phyloP scores from a whole-genome alignment of 2,113 vertebrate genomes.

The Alethe castanea region DNA sequence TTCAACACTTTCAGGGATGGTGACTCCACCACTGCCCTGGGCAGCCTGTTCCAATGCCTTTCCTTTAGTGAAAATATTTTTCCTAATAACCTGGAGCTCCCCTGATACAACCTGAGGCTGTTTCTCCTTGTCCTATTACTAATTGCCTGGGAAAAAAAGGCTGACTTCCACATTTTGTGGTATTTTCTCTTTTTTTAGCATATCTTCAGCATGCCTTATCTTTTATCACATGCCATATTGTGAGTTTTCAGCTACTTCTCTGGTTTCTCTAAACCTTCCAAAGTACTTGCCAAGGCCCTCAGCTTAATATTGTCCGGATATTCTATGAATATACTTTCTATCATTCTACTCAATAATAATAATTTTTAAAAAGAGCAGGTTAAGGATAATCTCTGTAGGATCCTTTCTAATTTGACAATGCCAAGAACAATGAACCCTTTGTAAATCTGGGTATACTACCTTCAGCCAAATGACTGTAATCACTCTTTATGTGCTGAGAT shows the following conservation, averaged over 20 bases:
- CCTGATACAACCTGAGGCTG: rapidly evolving
- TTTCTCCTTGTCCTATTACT: neutral
- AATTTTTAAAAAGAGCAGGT: neutral
- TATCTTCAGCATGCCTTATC: neutral
- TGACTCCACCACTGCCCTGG: neutral
- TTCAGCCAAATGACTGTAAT: neutral
- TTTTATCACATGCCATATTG: neutral
- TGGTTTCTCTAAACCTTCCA: neutral
- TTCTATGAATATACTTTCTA: neutral
- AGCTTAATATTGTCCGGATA: neutral
- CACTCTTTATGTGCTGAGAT: neutral
- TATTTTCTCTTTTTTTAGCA: neutral
- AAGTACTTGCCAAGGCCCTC: neutral
- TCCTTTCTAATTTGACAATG: neutral
- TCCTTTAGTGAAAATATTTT: neutral
- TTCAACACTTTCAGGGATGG: too few relatives aligned
- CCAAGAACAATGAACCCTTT: neutral
- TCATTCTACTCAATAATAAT: neutral
- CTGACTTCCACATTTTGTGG: neutral
- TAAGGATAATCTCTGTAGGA: neutral
- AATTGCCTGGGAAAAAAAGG: neutral
- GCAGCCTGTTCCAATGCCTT: neutral
- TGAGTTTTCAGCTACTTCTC: neutral
- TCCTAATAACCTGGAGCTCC: neutral
- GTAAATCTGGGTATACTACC: neutral